Base-by-base conservation (phyloP, 1,140 invertebrate species). In the Wiebesia pumilae region DNA sequence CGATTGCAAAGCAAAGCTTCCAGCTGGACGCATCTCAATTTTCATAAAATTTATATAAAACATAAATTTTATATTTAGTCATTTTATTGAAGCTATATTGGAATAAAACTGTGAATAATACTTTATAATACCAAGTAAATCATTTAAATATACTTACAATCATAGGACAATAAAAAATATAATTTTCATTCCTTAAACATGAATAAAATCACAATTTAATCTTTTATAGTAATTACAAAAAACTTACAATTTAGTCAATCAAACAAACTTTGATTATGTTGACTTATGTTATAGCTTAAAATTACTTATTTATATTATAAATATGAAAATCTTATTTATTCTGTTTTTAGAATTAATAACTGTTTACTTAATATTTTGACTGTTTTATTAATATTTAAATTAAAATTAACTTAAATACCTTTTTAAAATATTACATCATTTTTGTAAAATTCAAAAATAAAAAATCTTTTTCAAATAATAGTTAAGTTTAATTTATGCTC, bases 1-100 rank as follows among this genome's bases (percentile, higher is more conserved):
- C 93, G 77, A 90, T 94, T 84, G 91, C 92, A 79, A 90, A 91
- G 81, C 93, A 94, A 91, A 89, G 90, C 87, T 93, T 94, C 67
- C 91, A 93, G 88, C 88, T 90, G 54, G 92, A 93, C 24, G 75
- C 84, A 54, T 80, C 85, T 85, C 87, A 91, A 86, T 82, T 87
- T 40, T 69, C 51, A 54, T 86, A 84, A 87, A 88, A 65, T 81
- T 47, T 80, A 80, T 80, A 86, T 65, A 82, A 62, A 82, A 79
- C 67, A 54, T 78, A 82, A 78, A 78, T 83, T 86, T 78, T 86
- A 78, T 83, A 86, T 78, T 51, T 19, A 83, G 30, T 67, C 6
- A 40, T 54, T 79, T 40, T 83, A 69, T 87, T 14, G 62, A 79
- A 83, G 12, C 19, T 79, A 83, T 79, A 83, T 43, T 81, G 21